Conservation (phyloP, 2,888 invertebrate genomes). For the Holacanthella duospinosa region DNA sequence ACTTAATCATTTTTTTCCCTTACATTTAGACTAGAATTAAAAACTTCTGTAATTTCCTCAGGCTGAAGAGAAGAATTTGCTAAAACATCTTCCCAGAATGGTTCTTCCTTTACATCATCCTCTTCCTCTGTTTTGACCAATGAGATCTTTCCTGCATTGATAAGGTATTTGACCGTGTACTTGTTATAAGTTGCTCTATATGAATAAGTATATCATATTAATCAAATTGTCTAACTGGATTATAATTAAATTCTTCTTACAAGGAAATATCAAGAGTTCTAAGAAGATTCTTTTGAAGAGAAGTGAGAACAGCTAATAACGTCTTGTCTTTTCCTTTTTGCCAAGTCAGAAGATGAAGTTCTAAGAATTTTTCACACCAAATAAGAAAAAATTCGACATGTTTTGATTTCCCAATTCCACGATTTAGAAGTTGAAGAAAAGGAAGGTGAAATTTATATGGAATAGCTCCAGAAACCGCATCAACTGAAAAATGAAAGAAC, state of each 20-base stretch:
- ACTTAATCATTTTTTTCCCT: no score
- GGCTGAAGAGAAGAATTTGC: not conserved
- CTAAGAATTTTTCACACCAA: not conserved
- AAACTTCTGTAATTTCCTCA: not conserved
- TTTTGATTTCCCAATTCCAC: not conserved
- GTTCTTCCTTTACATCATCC: not conserved
- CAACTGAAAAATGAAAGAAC: constrained; percentile 1
- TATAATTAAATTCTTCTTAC: not conserved
- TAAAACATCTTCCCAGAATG: not conserved
- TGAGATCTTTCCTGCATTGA: not conserved
- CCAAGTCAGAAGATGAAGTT: not conserved
- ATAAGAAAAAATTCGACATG: not conserved
- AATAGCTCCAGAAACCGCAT: constrained; percentile 14
- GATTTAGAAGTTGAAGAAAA: not conserved
- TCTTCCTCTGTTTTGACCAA: not conserved
- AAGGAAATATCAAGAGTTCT: not conserved
- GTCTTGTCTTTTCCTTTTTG: not conserved
- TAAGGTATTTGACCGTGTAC: not conserved
- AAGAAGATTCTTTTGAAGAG: not conserved
- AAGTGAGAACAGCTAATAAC: not conserved
- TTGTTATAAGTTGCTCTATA: constrained; percentile 3
- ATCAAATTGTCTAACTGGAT: no score
- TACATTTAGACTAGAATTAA: no score
- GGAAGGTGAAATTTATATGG: not conserved
- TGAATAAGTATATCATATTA: not conserved